Percentiles rank a stretch among this genome's conserved stretches.
These are phyloP conservation scores for Cryptocheilus praepositus DNA, from an alignment of 2,888 invertebrate genomes.

Conservation along the genomic window DNA sequence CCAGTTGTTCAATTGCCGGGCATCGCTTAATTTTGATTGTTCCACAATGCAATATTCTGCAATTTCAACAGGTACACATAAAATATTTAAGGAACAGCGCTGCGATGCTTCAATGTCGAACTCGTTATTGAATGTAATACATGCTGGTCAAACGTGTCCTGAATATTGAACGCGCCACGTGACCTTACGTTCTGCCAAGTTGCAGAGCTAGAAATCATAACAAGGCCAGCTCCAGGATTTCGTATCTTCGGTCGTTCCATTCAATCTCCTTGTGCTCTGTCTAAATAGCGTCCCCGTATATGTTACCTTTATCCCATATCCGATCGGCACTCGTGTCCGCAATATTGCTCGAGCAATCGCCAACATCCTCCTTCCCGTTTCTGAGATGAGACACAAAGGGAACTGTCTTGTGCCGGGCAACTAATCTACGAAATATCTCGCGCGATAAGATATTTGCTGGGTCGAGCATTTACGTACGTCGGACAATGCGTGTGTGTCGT, in stretches of 20 bases:
- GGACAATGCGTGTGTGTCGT: too few species aligned
- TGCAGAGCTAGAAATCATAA: constrained; percentile 24
- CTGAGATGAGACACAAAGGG: constrained; percentile 24
- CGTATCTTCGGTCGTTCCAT: constrained; percentile 30
- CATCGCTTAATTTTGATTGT: too few species aligned
- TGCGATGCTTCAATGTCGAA: too few species aligned
- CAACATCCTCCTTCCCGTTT: constrained; percentile 6
- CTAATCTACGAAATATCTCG: constrained; percentile 23
- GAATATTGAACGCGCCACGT: too few species aligned
- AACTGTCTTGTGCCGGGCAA: constrained; percentile 7
- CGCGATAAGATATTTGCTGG: constrained; percentile 8
- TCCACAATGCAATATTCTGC: too few species aligned
- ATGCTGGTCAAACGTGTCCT: too few species aligned
- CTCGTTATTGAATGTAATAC: too few species aligned
- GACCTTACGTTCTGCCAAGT: too few species aligned
- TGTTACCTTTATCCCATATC: constrained; percentile 28
- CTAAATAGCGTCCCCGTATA: constrained; percentile 12
- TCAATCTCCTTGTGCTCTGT: constrained; percentile 21
- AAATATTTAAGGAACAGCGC: too few species aligned
- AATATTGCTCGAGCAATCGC: constrained; percentile 33
- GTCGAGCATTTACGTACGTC: too few species aligned
- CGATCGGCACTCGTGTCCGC: constrained; percentile 29
- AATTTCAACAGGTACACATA: too few species aligned
- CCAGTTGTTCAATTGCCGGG: too few species aligned
- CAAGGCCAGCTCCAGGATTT: constrained; percentile 23